Evolutionary conservation across 2,113 vertebrate genomes (phyloP).

Genomic region (Narcine bancroftii): DNA sequence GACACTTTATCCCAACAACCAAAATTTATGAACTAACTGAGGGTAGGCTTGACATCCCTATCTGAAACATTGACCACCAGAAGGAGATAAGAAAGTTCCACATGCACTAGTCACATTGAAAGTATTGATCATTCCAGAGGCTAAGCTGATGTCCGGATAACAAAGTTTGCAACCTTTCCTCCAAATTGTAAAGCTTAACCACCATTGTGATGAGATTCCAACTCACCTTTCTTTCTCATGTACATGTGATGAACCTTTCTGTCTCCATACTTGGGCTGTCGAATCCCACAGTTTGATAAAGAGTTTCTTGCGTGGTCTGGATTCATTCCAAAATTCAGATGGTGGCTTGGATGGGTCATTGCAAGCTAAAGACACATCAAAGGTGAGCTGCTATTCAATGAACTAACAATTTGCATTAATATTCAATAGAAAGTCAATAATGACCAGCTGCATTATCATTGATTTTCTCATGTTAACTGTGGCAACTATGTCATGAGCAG

Average conservation of each 20-base stretch:
- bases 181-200: not conserved
- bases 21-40: too few relatives aligned
- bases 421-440: not conserved
- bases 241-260: slow-evolving; percentile 98
- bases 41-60: not conserved
- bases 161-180: not conserved
- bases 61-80: not conserved
- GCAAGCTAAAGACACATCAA: slow-evolving; percentile 63
- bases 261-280: slow-evolving; percentile 95
- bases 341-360: slow-evolving; percentile 97
- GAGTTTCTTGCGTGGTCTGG: slow-evolving; percentile 96
- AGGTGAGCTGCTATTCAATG: too few relatives aligned
- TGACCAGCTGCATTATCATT: not conserved
- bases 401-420: not conserved
- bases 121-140: not conserved
- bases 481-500: too few relatives aligned
- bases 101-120: not conserved
- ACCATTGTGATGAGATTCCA: not conserved
- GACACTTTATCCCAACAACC: too few relatives aligned
- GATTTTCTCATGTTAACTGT: not conserved
- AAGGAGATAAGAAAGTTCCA: not conserved
- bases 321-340: slow-evolving; percentile 98
- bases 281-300: slow-evolving; percentile 93
- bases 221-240: slow-evolving; percentile 91
- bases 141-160: not conserved